phyloP scores from a whole-genome alignment of 2,888 invertebrate genomes.

The Rhagium mordax region DNA sequence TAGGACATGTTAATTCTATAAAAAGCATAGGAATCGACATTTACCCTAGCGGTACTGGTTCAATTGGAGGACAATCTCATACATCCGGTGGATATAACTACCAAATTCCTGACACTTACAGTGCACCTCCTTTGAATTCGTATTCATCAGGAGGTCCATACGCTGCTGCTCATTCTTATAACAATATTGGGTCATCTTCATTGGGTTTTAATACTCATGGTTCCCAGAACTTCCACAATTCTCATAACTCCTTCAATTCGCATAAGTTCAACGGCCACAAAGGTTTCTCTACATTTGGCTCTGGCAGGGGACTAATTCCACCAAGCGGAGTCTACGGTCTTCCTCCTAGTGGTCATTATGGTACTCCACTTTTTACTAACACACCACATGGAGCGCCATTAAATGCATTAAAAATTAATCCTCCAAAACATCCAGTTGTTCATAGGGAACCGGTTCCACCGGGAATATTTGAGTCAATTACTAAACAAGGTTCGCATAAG shows the following conservation, averaged over 20 bases:
- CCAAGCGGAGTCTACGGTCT: constrained; percentile 77
- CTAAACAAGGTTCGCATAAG: constrained; percentile 76
- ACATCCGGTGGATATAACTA: constrained; percentile 26
- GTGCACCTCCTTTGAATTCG: constrained; percentile 63
- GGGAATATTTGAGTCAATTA: constrained; percentile 79
- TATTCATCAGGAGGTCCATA: constrained; percentile 67
- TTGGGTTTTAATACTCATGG: constrained; percentile 23
- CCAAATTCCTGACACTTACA: constrained; percentile 58
- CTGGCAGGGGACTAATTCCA: constrained; percentile 71
- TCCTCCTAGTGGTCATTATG: constrained; percentile 72
- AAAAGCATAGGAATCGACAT: constrained; percentile 70
- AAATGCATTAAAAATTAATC: constrained; percentile 51
- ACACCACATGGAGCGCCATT: constrained; percentile 49
- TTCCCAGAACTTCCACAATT: constrained; percentile 29
- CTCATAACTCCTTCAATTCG: constrained; percentile 43
- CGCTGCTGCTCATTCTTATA: constrained; percentile 65
- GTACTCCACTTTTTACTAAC: constrained; percentile 64
- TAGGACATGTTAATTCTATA: constrained; percentile 63
- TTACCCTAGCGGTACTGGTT: constrained; percentile 53
- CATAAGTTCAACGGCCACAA: constrained; percentile 47
- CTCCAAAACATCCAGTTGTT: constrained; percentile 77
- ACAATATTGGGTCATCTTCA: constrained; percentile 54
- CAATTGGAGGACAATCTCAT: constrained; percentile 37
- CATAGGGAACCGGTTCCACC: constrained; percentile 84
- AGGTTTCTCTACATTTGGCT: constrained; percentile 50